A percentile compares a stretch with the other conserved stretches of the same genome.
Evolutionary conservation across 2,888 invertebrate genomes (phyloP).

Genomic region (Nomada goodeniana): DNA sequence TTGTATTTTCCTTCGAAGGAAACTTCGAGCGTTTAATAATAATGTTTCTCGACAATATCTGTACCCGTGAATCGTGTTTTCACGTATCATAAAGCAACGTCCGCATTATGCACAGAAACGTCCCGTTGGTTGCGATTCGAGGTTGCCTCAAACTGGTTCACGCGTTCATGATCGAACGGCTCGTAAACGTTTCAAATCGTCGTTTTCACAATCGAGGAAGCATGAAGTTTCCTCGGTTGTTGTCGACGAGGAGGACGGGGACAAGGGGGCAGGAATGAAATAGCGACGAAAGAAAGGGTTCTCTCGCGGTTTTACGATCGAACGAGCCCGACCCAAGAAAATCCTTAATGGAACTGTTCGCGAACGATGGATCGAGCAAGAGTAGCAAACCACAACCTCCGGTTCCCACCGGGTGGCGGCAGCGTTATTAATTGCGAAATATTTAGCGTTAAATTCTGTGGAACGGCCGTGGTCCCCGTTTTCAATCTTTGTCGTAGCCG

Average conservation of each 20-base stretch:
- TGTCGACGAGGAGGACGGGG: background rate
- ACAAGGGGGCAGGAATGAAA: conserved; percentile 7
- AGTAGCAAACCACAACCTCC: conserved; percentile 79
- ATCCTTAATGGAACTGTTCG: conserved; percentile 65
- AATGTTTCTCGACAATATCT: no score
- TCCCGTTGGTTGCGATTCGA: background rate
- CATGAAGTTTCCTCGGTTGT: conserved; percentile 41
- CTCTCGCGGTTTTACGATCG: conserved; percentile 70
- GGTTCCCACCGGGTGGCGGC: conserved; percentile 76
- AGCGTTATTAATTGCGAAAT: conserved; percentile 81
- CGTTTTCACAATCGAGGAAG: conserved; percentile 58
- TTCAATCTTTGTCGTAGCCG: conserved; percentile 36
- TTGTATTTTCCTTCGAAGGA: no score
- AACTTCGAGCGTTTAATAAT: no score
- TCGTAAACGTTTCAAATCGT: conserved; percentile 39
- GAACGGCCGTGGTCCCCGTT: conserved; percentile 71
- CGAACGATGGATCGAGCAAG: conserved; percentile 55
- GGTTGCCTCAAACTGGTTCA: conserved; percentile 23
- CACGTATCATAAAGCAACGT: background rate
- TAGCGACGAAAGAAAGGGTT: conserved; percentile 19
- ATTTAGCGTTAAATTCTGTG: conserved; percentile 81
- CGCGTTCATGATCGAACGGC: conserved; percentile 43
- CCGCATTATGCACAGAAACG: background rate
- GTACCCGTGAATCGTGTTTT: background rate
- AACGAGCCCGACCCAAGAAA: conserved; percentile 56